Base-by-base conservation (phyloP, 2,797 vertebrate species). In the Garrulus glandarius region DNA sequence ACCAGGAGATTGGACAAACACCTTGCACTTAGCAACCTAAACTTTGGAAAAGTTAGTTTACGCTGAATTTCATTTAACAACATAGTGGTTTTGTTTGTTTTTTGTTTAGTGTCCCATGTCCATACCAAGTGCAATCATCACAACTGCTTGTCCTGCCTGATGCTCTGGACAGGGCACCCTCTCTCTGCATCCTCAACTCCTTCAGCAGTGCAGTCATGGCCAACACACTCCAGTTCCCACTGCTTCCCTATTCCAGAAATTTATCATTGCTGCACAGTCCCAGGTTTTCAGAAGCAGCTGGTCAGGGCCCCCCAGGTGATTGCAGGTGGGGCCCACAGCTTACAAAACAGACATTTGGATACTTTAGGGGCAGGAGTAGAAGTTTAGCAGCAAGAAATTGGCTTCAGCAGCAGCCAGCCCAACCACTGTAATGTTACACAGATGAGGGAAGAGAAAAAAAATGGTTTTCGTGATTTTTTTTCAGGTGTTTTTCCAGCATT, bases 61-160 rank as follows among this genome's bases (percentile, higher is more conserved):
- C 72, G 17, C n/a, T 74, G 23, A 77, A 49, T 32, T 86, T 29
- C 30, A 27, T 67, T 86, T 77, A 57, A 61, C 11, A 36, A 24
- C 13, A 20, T 26, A 8, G 9, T 18, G 4, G 4, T 14, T 8
- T 11, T 44, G 10, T 20, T 44, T 20, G 5, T 5, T 10, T 15
- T 29, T 30, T 41, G n/a, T n/a, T 61, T 30, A 44, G 15, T 61
- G 21, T 9, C 15, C 6, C 0, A 0, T 9, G 13, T 19, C 39
- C 22, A 19, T 47, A 34, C 23, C 43, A 67, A 53, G 26, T 9
- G 9, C 19, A 36, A 8, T 10, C 9, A 50, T 39, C n/a, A 36
- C 57, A 65, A 49, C 37, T 37, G 32, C 57, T 76, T 43, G 27
- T 47, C 52, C 41, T 78, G 69, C 65, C 49, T 37, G 52, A 26